Base-by-base conservation (phyloP, 2,888 invertebrate species). In the Euproctis similis region DNA sequence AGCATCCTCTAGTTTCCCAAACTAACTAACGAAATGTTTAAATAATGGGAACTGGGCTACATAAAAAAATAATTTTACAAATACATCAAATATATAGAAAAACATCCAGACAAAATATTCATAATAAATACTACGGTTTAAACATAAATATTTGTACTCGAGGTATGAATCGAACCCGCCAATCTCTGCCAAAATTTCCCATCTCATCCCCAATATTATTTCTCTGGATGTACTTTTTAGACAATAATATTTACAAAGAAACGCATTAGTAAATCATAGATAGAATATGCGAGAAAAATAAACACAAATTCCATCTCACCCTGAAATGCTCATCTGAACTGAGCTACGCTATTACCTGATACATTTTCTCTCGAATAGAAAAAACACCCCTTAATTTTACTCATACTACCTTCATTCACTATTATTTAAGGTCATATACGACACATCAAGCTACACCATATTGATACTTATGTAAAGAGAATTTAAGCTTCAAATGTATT, bases 371-470 rank as follows among this genome's bases (percentile, higher is more conserved):
- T 55, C 44, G 53, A 61, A 61, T 54, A 64, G 66, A 72, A 69
- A 14, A 68, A 70, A 68, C 67, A 65, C 65, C 64, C 68, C 67
- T 63, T 69, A 68, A 70, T 69, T 70, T 70, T 60, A 62, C 68
- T 59, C 60, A 56, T 61, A 58, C 53, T 52, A 41, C 41, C 46
- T 31, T 23, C 19, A 14, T 12, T 7, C 17, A 24, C 3, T 10
- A 20, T 19, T n/a, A 4, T 26, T 24, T 23, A 48, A 37, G 0
- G 27, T 4, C 22, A 1, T 42, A 46, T 42, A n/a, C 3, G 3
- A 22, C 9, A 13, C 5, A 1, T 8, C 1, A 1, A 1, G 1
- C 0, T 20, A 38, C 1, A 2, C 21, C 3, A 46, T 16, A 28
- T n/a, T 24, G 2, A 20, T n/a, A n/a, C n/a, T n/a, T n/a, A n/a